Evolutionary conservation across 2,888 invertebrate genomes (phyloP).

Genomic region (Idaea aversata): DNA sequence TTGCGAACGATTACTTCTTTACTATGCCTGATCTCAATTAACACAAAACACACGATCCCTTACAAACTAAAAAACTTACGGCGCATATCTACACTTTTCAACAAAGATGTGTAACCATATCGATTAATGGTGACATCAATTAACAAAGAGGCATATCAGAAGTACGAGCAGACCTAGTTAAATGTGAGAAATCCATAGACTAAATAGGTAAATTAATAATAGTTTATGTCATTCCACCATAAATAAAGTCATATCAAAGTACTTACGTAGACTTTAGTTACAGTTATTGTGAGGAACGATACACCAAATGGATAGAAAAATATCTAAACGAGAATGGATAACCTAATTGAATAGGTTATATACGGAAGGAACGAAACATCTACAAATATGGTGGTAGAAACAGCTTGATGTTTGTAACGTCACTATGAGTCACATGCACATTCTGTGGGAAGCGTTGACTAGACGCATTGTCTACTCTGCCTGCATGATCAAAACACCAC

Average conservation of each 20-base stretch:
- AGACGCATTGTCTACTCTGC: conserved; percentile 75
- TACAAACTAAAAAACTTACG: neutral
- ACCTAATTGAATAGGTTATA: conserved; percentile 40
- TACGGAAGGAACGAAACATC: conserved; percentile 38
- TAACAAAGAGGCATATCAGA: neutral
- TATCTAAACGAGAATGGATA: conserved; percentile 33
- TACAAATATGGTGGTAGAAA: conserved; percentile 54
- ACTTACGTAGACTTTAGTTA: too few species aligned
- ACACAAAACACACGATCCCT: neutral
- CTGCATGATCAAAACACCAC: conserved; percentile 65
- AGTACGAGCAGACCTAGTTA: neutral
- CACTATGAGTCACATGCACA: conserved; percentile 65
- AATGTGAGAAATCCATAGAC: neutral
- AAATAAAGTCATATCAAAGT: too few species aligned
- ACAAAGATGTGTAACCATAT: neutral
- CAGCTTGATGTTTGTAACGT: conserved; percentile 57
- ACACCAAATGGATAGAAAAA: neutral
- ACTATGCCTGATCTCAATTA: neutral
- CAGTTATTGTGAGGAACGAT: neutral
- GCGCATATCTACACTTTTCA: neutral
- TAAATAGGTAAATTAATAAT: neutral
- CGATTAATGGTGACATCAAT: neutral
- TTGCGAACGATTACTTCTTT: neutral
- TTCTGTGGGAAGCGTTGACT: conserved; percentile 64
- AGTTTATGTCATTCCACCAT: too few species aligned